These are phyloP conservation scores for Drosophila ezoana DNA, from an alignment of 2,888 invertebrate species.

Conservation along the genomic window DNA sequence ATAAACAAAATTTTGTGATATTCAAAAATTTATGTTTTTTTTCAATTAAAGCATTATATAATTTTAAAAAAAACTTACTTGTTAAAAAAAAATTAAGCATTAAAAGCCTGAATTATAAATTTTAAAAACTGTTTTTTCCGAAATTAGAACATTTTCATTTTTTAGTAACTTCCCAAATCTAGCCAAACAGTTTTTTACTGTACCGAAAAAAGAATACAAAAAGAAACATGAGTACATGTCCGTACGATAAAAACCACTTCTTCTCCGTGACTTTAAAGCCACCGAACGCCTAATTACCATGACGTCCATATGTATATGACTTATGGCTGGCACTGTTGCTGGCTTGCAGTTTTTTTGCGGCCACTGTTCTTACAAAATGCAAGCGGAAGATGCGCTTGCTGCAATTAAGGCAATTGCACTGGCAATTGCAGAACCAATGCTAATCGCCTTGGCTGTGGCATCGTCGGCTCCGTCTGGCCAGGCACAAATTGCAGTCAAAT, in stretches of 20 bases:
- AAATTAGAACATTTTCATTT: no score
- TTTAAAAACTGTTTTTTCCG: no score
- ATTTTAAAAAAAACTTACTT: no score
- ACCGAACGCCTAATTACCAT: conserved; percentile 56
- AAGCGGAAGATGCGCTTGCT: conserved; percentile 65
- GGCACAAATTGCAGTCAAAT: conserved; percentile 64
- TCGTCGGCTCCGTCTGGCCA: conserved; percentile 24
- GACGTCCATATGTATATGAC: conserved; percentile 26
- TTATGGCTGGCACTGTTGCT: conserved; percentile 26
- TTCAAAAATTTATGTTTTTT: no score
- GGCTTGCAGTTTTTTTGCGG: conserved; percentile 5
- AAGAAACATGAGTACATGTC: background rate
- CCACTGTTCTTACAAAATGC: conserved; percentile 58
- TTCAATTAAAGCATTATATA: no score
- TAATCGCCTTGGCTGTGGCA: conserved; percentile 34
- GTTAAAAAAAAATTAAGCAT: no score
- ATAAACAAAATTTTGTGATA: no score
- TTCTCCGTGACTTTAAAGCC: conserved; percentile 26
- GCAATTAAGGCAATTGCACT: conserved; percentile 72
- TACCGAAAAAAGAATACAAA: background rate
- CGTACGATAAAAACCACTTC: conserved; percentile 34
- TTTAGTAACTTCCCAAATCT: no score
- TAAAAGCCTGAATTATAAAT: no score
- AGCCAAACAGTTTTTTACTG: no score
- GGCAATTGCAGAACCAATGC: conserved; percentile 69